These are phyloP conservation scores for Lasioglossum calceatum DNA, from an alignment of 2,888 invertebrate species.

Conservation along the genomic window DNA sequence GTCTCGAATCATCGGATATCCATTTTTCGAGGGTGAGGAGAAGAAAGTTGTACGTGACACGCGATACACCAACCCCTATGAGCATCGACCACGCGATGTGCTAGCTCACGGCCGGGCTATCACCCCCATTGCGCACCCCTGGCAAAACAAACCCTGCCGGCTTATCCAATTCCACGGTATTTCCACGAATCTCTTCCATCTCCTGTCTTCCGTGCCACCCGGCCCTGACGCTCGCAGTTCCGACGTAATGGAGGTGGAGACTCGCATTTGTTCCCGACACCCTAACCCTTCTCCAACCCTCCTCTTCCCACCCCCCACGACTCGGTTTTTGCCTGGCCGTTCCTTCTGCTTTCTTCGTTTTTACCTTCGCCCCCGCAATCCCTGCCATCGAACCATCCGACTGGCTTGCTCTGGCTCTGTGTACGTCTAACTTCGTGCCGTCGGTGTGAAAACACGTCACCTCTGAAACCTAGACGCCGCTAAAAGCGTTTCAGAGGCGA, in stretches of 20 bases:
- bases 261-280: constrained; percentile 70
- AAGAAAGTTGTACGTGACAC: constrained; percentile 65
- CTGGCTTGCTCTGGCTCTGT: constrained; percentile 53
- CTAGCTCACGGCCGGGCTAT: constrained; percentile 53
- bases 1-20: constrained; percentile 55
- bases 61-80: constrained; percentile 62
- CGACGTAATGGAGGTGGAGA: constrained; percentile 71
- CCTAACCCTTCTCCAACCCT: constrained; percentile 33
- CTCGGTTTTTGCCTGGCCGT: constrained; percentile 18
- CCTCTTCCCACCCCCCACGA: neutral
- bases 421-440: constrained; percentile 27
- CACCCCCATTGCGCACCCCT: constrained; percentile 68
- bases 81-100: constrained; percentile 65
- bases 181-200: constrained; percentile 78
- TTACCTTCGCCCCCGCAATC: constrained; percentile 48
- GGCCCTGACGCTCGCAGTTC: constrained; percentile 61
- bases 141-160: constrained; percentile 75
- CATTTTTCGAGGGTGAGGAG: constrained; percentile 59
- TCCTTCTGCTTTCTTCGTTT: constrained; percentile 47
- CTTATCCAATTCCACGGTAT: constrained; percentile 78
- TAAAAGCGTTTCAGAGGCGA: constrained; percentile 63
- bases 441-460: constrained; percentile 69
- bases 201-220: constrained; percentile 61
- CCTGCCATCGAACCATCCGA: constrained; percentile 39
- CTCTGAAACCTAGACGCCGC: constrained; percentile 48